Conservation (phyloP, 2,888 invertebrate genomes). For the Bembecia ichneumoniformis region DNA sequence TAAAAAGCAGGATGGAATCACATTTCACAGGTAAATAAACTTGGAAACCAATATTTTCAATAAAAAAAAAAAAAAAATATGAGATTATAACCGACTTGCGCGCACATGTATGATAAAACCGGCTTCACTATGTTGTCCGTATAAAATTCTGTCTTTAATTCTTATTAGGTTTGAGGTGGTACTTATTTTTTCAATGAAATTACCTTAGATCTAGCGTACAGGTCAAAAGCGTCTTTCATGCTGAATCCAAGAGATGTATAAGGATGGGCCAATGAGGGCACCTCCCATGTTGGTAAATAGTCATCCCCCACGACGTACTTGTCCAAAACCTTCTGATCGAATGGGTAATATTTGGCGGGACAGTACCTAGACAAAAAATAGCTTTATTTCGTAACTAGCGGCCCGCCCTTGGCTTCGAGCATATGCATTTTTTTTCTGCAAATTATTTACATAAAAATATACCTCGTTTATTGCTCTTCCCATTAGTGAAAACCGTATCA, state of each 20-base stretch:
- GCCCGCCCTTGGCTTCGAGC: no score
- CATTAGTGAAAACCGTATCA: no score
- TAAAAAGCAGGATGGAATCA: neutral
- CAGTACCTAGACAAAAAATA: constrained; percentile 78
- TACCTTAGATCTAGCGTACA: constrained; percentile 74
- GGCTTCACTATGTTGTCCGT: no score
- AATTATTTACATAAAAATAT: no score
- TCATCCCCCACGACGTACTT: constrained; percentile 97
- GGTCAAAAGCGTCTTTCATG: constrained; percentile 90
- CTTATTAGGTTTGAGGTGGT: no score
- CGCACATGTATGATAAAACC: neutral
- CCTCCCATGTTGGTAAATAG: constrained; percentile 95
- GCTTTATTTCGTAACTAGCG: no score
- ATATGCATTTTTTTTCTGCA: no score
- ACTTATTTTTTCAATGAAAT: neutral
- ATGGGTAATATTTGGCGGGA: constrained; percentile 89
- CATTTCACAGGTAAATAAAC: no score
- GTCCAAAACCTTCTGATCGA: constrained; percentile 82
- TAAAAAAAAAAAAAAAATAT: no score
- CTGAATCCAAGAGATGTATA: constrained; percentile 81
- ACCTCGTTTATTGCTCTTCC: no score
- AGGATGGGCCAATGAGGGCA: constrained; percentile 81
- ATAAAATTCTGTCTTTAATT: no score
- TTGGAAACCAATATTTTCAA: no score
- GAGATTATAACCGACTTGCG: neutral